A percentile compares a stretch with the other conserved stretches of the same genome.
Conservation (phyloP, 2,797 vertebrate species). For the Clarias pachynema region DNA sequence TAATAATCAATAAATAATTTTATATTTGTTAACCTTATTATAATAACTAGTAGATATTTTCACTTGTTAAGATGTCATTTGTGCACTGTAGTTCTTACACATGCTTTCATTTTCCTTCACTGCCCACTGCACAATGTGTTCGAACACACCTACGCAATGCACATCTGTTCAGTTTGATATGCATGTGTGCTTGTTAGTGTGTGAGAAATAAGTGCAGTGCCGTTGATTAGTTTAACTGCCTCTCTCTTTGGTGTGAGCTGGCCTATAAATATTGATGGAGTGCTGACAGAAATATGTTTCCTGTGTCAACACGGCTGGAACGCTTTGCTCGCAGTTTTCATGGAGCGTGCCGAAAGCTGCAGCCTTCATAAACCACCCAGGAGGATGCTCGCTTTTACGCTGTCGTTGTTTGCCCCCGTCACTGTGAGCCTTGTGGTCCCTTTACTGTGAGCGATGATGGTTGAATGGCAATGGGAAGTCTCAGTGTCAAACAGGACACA, state of each 20-base stretch:
- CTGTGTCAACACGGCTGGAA: constrained; percentile 65
- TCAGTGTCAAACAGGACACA: constrained; percentile 38
- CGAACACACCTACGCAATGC: constrained; percentile 15
- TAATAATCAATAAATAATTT: too few relatives aligned
- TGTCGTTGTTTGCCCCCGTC: constrained; percentile 28
- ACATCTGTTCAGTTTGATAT: constrained; percentile 13
- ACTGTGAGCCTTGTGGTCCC: constrained; percentile 21
- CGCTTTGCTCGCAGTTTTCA: constrained; percentile 59
- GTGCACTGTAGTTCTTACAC: constrained; percentile 6
- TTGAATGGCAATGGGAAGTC: constrained; percentile 37
- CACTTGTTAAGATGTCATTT: too few relatives aligned
- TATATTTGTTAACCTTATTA: too few relatives aligned
- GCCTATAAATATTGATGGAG: constrained; percentile 74
- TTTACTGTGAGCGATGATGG: constrained; percentile 37
- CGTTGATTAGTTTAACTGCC: constrained; percentile 70
- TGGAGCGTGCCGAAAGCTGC: constrained; percentile 47
- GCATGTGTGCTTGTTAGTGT: constrained; percentile 42
- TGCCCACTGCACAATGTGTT: not conserved
- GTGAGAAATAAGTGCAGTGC: constrained; percentile 55
- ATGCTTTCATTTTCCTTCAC: constrained; percentile 47
- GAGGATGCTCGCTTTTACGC: constrained; percentile 33
- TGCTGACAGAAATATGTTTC: constrained; percentile 72
- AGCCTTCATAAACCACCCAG: constrained; percentile 47
- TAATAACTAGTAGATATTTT: too few relatives aligned
- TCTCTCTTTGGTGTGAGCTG: constrained; percentile 58